phyloP scores from a whole-genome alignment of 2,113 vertebrate species.

The Anseranas semipalmata region DNA sequence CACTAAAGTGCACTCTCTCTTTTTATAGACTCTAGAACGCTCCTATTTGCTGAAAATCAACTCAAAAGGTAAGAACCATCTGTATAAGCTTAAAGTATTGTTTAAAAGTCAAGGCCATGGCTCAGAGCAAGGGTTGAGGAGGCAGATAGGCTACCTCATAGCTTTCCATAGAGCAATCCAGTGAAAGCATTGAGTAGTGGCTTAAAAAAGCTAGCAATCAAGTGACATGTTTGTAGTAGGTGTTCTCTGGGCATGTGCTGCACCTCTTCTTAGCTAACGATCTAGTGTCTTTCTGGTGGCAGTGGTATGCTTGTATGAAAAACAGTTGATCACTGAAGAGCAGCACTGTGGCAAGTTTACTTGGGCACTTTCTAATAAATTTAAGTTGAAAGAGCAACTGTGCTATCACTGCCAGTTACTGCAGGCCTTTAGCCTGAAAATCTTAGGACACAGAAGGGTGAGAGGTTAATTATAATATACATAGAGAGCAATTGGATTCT shows the following conservation, averaged over 20 bases:
- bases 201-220: background rate
- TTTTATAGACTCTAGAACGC: conserved; percentile 88
- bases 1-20: background rate
- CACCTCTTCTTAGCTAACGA: background rate
- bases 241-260: background rate
- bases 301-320: background rate
- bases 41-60: conserved; percentile 95
- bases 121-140: background rate
- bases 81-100: too few species aligned
- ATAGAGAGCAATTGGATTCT: background rate
- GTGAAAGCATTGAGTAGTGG: background rate
- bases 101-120: background rate
- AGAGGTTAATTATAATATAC: background rate
- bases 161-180: background rate
- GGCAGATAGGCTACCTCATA: background rate
- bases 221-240: rapidly evolving
- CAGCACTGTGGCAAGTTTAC: too few species aligned
- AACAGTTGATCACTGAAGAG: background rate
- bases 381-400: background rate
- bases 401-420: background rate
- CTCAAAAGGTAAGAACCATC: conserved; percentile 86
- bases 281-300: background rate
- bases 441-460: background rate
- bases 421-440: background rate
- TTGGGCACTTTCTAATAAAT: background rate